Evolutionary conservation across 2,113 vertebrate species (phyloP).

Genomic region (Dipodomys merriami): DNA sequence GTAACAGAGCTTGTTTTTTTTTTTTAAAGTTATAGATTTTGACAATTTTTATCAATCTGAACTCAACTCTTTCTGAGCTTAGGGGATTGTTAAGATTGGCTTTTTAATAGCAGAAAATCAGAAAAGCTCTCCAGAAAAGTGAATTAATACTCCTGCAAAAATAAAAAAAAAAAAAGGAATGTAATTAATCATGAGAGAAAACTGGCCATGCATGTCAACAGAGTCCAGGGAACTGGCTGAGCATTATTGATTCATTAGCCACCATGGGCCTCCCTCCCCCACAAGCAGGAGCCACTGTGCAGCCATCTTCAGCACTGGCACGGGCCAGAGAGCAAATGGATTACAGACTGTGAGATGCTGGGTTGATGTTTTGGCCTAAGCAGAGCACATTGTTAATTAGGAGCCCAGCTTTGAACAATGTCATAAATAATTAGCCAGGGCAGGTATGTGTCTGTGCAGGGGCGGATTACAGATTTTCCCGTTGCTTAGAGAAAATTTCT

Average conservation of each 20-base stretch:
- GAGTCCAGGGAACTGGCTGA: slow-evolving; percentile 51
- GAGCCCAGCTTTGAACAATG: slow-evolving; percentile 60
- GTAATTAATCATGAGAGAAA: slow-evolving; percentile 76
- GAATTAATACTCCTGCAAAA: slow-evolving; percentile 60
- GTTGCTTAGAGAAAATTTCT: slow-evolving; percentile 73
- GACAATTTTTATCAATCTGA: slow-evolving; percentile 32
- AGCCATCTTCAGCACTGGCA: background rate
- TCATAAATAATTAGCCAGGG: slow-evolving; percentile 70
- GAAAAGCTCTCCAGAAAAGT: slow-evolving; percentile 59
- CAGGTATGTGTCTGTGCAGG: slow-evolving; percentile 51
- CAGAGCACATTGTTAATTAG: slow-evolving; percentile 54
- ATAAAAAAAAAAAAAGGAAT: background rate
- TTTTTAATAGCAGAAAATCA: slow-evolving; percentile 42
- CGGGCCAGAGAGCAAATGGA: slow-evolving; percentile 59
- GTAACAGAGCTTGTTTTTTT: background rate
- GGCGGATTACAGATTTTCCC: slow-evolving; percentile 38
- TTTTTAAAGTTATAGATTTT: slow-evolving; percentile 40
- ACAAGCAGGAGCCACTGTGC: slow-evolving; percentile 7
- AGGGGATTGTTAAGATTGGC: slow-evolving; percentile 51
- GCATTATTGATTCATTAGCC: slow-evolving; percentile 47
- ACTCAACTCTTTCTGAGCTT: slow-evolving; percentile 51
- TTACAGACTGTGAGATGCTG: background rate
- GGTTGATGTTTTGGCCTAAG: slow-evolving; percentile 48
- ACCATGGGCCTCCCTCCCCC: background rate
- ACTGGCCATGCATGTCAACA: slow-evolving; percentile 36